Percentiles rank a stretch among this genome's conserved stretches.
Evolutionary conservation across 2,888 invertebrate genomes (phyloP).

Genomic region (Ferdinandea cuprea): DNA sequence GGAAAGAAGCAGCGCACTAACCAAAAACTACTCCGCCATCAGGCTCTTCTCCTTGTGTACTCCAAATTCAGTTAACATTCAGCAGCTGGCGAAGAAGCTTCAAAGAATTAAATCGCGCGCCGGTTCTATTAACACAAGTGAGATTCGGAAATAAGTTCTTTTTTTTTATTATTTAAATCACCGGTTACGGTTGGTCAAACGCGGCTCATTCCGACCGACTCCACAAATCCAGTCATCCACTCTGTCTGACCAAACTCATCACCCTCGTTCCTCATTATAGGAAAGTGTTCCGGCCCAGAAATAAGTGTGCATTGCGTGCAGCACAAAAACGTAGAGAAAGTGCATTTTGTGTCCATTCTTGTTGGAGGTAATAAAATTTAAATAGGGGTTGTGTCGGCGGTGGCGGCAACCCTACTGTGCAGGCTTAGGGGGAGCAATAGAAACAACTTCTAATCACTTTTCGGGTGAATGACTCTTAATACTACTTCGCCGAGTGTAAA

Average conservation of each 20-base stretch:
- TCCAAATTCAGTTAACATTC: slow-evolving; percentile 79
- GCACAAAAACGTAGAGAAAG: slow-evolving; percentile 47
- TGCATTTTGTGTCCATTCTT: slow-evolving; percentile 59
- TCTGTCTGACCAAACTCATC: slow-evolving; percentile 37
- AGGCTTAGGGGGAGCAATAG: slow-evolving; percentile 25
- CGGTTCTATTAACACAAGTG: slow-evolving; percentile 9
- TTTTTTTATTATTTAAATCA: slow-evolving; percentile 39
- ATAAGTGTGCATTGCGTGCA: slow-evolving; percentile 69
- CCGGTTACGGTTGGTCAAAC: slow-evolving; percentile 67
- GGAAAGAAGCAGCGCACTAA: slow-evolving; percentile 77
- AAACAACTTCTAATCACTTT: slow-evolving; percentile 57
- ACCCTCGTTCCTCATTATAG: slow-evolving; percentile 15
- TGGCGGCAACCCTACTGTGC: background rate
- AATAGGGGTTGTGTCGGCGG: slow-evolving; percentile 49
- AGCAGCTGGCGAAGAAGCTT: slow-evolving; percentile 73
- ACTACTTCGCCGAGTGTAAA: slow-evolving; percentile 12
- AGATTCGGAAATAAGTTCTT: background rate
- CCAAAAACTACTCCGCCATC: slow-evolving; percentile 22
- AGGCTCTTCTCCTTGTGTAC: slow-evolving; percentile 25
- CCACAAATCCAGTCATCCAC: slow-evolving; percentile 34
- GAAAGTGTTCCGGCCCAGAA: slow-evolving; percentile 60
- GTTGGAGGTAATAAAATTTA: slow-evolving; percentile 35
- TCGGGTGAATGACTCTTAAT: slow-evolving; percentile 65
- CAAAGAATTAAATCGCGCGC: slow-evolving; percentile 24
- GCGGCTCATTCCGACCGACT: slow-evolving; percentile 2